These are phyloP conservation scores for Sarcophaga caerulescens DNA, from an alignment of 2,888 invertebrate species.

Conservation along the genomic window DNA sequence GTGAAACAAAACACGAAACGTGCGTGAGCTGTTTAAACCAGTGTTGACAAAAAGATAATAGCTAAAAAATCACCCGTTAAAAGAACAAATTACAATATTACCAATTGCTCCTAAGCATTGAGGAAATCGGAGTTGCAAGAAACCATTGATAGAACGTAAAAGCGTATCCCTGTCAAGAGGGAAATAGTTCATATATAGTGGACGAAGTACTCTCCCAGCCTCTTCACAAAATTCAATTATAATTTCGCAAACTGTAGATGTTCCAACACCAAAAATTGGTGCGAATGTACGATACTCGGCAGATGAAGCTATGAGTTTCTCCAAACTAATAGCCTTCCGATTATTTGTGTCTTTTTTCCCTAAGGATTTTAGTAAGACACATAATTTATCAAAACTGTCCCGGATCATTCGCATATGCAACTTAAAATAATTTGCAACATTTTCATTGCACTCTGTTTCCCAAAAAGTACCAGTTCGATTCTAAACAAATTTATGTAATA, in stretches of 20 bases:
- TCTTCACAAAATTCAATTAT: constrained; percentile 22
- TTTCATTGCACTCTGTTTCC: too few relatives aligned
- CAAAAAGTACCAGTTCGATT: too few relatives aligned
- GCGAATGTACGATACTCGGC: constrained; percentile 29
- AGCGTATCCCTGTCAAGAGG: not conserved
- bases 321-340: not conserved
- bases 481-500: too few relatives aligned
- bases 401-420: too few relatives aligned
- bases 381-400: too few relatives aligned
- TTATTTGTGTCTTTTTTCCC: too few relatives aligned
- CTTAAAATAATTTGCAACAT: too few relatives aligned
- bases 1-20: too few relatives aligned
- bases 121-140: constrained; percentile 16
- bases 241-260: constrained; percentile 10
- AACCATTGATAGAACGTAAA: constrained; percentile 30
- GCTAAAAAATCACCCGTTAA: too few relatives aligned
- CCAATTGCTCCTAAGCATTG: constrained; percentile 2
- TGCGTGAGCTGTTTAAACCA: too few relatives aligned
- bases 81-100: not conserved
- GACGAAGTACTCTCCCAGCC: not conserved
- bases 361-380: too few relatives aligned
- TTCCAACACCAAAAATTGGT: constrained; percentile 20
- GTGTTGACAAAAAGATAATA: too few relatives aligned
- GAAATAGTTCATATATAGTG: not conserved
- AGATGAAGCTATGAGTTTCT: constrained; percentile 27